Percentiles rank a stretch among this genome's conserved stretches.
Conservation (phyloP, 2,888 invertebrate species). For the Drosophila dives region DNA sequence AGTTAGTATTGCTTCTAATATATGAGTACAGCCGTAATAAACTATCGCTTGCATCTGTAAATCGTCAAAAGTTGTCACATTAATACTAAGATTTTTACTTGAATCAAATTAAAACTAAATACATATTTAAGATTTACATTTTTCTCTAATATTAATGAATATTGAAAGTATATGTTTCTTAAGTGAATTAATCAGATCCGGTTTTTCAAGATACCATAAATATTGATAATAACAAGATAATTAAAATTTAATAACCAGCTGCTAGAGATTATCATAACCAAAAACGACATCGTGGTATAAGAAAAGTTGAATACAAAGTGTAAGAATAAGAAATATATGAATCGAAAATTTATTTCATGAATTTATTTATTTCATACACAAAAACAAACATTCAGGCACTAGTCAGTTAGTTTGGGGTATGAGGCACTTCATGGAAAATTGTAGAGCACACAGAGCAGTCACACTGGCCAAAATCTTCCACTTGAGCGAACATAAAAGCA, state of each 20-base stretch:
- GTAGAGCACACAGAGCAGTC: conserved; percentile 46
- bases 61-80: conserved; percentile 18
- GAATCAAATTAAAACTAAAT: background rate
- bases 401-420: conserved; percentile 12
- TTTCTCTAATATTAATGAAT: background rate
- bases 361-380: too few relatives aligned
- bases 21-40: conserved; percentile 9
- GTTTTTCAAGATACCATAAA: background rate
- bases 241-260: background rate
- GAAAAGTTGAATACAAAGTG: background rate
- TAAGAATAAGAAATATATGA: background rate
- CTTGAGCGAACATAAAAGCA: conserved; percentile 62
- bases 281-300: background rate
- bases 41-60: background rate
- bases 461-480: conserved; percentile 68
- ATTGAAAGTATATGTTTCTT: background rate
- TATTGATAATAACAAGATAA: background rate
- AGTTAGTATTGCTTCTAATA: conserved; percentile 29
- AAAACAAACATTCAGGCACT: conserved; percentile 4
- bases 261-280: background rate
- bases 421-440: conserved; percentile 61
- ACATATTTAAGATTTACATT: background rate
- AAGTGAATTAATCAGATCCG: background rate
- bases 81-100: background rate
- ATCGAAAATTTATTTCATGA: background rate